Percentiles rank a stretch among this genome's conserved stretches.
phyloP scores from a whole-genome alignment of 2,888 invertebrate species.

The Atrina japonica region DNA sequence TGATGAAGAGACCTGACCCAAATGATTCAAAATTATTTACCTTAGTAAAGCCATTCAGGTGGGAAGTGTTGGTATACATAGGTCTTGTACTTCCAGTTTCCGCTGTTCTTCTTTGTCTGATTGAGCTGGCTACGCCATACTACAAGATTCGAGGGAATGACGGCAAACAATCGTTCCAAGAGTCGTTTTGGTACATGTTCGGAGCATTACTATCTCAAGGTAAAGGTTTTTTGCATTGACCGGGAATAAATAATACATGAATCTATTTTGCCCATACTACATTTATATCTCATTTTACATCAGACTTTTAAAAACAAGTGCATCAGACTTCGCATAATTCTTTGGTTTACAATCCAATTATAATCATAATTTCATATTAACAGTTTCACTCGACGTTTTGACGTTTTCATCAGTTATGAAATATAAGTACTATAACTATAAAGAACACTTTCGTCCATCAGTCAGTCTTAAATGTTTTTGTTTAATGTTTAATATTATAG shows the following conservation, averaged over 20 bases:
- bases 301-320: too few species aligned
- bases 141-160: constrained; percentile 39
- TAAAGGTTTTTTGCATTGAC: too few species aligned
- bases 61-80: constrained; percentile 40
- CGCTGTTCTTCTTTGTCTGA: constrained; percentile 54
- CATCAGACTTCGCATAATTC: too few species aligned
- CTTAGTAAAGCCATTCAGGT: constrained; percentile 55
- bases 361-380: too few species aligned
- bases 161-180: constrained; percentile 24
- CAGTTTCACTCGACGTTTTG: too few species aligned
- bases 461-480: background rate
- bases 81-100: constrained; percentile 46
- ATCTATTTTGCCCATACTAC: too few species aligned
- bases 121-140: constrained; percentile 63
- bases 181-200: constrained; percentile 79
- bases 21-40: constrained; percentile 55
- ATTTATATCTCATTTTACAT: too few species aligned
- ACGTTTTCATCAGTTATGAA: too few species aligned
- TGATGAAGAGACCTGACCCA: constrained; percentile 61
- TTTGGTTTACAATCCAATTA: too few species aligned
- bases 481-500: constrained; percentile 43
- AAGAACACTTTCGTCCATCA: background rate
- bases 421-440: background rate
- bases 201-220: constrained; percentile 61
- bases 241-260: too few species aligned